Conservation (phyloP, 2,888 invertebrate genomes). For the Nomada fucata region DNA sequence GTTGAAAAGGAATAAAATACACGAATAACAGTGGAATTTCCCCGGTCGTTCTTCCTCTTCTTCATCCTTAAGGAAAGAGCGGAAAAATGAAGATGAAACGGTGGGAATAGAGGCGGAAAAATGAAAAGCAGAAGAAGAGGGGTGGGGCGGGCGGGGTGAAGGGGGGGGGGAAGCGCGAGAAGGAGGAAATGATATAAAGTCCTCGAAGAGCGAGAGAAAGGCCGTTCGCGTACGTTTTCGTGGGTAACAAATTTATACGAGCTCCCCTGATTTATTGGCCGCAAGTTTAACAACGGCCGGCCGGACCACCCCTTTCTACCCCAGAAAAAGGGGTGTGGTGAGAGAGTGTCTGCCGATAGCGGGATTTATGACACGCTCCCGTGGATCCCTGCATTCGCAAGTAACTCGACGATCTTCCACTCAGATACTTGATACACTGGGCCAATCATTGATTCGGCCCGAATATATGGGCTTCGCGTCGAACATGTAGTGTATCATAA, state of each 20-base stretch:
- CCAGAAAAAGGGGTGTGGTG: slow-evolving; percentile 68
- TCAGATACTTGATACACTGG: slow-evolving; percentile 62
- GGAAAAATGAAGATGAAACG: neutral
- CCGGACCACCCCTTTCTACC: slow-evolving; percentile 64
- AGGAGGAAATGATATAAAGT: slow-evolving; percentile 13
- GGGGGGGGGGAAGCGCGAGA: neutral
- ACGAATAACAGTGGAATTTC: slow-evolving; percentile 10
- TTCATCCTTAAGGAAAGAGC: slow-evolving; percentile 15
- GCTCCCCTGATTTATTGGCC: slow-evolving; percentile 80
- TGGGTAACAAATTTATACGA: slow-evolving; percentile 82
- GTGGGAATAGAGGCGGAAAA: neutral
- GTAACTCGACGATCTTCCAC: slow-evolving; percentile 67
- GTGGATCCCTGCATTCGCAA: slow-evolving; percentile 73
- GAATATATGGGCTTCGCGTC: slow-evolving; percentile 44
- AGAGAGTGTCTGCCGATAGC: slow-evolving; percentile 74
- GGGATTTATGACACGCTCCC: slow-evolving; percentile 79
- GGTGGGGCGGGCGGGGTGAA: too few relatives aligned
- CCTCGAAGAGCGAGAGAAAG: slow-evolving; percentile 30
- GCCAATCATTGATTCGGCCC: slow-evolving; percentile 63
- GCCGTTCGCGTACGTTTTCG: slow-evolving; percentile 77
- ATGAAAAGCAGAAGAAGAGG: slow-evolving; percentile 5
- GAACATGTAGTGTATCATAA: slow-evolving; percentile 34
- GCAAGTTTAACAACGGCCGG: slow-evolving; percentile 80
- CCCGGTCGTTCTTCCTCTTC: neutral
- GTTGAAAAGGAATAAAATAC: slow-evolving; percentile 29